Base-by-base conservation (phyloP, 2,888 invertebrate species). In the Digitonthophagus gazella region DNA sequence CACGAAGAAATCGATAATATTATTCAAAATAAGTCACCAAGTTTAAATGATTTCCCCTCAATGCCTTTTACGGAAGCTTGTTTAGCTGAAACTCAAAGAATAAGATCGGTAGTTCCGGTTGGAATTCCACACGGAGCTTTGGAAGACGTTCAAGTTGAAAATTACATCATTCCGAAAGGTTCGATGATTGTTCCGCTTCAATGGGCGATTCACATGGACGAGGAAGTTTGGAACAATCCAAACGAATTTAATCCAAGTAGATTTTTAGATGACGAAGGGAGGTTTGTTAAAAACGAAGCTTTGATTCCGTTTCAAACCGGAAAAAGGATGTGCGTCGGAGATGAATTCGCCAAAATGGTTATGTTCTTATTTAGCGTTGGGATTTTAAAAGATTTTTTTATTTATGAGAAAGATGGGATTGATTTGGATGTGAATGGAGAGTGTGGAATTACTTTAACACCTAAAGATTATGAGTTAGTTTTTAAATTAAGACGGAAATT, bases 251-350 rank as follows among this genome's bases (percentile, higher is more conserved):
- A 85, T 58, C 93, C 93, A 0, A 83, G 85, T 15, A 84, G 94
- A 65, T 95, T 95, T 78, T 79, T 95, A 2, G 83, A 85, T 58
- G 82, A 85, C 0, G 86, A 89, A 55, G 92, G 90, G 0, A 85
- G 83, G 66, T 85, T 91, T 71, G 76, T 82, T 2, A 90, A 88
- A 70, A 89, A 89, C 0, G 88, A 89, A 61, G 85, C 89, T 68
- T 93, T 94, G 76, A 88, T 95, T 75, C 94, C 95, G 0, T 95
- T 93, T 78, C 95, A 95, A 83, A 88, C 88, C 72, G 95, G 93
- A 15, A 93, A 93, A 79, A 87, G 95, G 28, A 90, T 92, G 87
- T 95, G 95, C 78, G 87, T 93, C 0, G 95, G 95, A 0, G 94
- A 95, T 71, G 94, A 95, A 77, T 81, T 95, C 58, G 93, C 93